These are phyloP conservation scores for Elgaria multicarinata DNA, from an alignment of 2,113 vertebrate species.

Conservation along the genomic window DNA sequence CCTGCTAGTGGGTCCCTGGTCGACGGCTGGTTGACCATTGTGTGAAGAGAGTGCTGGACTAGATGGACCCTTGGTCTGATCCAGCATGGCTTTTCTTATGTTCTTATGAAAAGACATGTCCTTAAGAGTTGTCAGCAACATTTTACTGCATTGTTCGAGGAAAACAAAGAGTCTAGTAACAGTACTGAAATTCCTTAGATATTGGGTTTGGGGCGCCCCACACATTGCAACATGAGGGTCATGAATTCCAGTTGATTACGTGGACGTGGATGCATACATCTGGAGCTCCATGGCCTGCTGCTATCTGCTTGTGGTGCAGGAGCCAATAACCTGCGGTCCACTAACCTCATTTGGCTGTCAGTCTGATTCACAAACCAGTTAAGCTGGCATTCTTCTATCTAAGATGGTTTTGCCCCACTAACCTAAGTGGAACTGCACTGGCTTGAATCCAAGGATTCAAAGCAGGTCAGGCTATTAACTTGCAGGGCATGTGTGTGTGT, in stretches of 20 bases:
- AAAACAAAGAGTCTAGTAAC: background rate
- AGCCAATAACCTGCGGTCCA: background rate
- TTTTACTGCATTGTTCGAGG: too few relatives aligned
- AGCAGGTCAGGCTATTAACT: background rate
- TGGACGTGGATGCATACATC: background rate
- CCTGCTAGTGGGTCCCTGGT: too few relatives aligned
- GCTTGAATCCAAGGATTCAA: background rate
- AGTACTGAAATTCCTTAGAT: background rate
- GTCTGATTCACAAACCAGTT: background rate
- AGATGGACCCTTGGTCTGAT: too few relatives aligned
- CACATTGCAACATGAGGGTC: background rate
- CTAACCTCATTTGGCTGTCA: background rate
- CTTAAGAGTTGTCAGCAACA: too few relatives aligned
- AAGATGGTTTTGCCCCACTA: constrained; percentile 2
- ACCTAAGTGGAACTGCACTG: constrained; percentile 5
- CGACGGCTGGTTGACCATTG: too few relatives aligned
- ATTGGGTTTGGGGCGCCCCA: background rate
- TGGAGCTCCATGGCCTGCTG: background rate
- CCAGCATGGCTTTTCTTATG: too few relatives aligned
- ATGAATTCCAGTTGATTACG: background rate
- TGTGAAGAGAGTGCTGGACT: too few relatives aligned
- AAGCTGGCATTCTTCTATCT: background rate
- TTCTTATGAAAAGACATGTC: too few relatives aligned
- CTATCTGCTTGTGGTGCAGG: background rate
- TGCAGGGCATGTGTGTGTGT: background rate